Evolutionary conservation across 2,113 vertebrate genomes (phyloP).

Genomic region (Catharus minimus): DNA sequence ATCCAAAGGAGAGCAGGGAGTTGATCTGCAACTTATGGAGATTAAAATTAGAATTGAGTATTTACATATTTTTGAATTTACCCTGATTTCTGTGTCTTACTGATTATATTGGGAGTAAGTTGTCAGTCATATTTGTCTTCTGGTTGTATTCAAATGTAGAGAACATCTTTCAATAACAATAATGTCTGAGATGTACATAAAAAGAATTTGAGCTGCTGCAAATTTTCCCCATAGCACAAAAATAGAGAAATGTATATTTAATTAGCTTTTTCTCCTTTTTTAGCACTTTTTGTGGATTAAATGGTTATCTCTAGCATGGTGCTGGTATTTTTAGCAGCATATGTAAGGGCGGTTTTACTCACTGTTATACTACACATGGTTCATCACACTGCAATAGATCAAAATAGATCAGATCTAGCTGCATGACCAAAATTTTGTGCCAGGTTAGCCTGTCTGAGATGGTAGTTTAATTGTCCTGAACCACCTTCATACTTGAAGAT

Average conservation of each 20-base stretch:
- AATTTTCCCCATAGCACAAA: neutral
- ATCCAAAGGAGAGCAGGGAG: neutral
- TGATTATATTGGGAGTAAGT: neutral
- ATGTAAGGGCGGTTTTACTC: slow-evolving; percentile 1
- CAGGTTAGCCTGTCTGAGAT: slow-evolving; percentile 37
- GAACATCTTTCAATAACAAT: neutral
- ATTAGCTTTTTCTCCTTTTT: neutral
- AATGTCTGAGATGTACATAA: neutral
- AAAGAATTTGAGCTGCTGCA: neutral
- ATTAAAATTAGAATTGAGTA: neutral
- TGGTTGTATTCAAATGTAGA: neutral
- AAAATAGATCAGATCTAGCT: neutral
- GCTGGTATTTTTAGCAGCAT: slow-evolving; percentile 64
- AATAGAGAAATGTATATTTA: neutral
- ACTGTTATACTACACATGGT: slow-evolving; percentile 25
- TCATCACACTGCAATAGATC: slow-evolving; percentile 44
- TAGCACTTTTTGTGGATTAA: neutral
- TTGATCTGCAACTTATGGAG: neutral
- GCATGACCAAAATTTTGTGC: slow-evolving; percentile 52
- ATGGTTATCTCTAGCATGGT: slow-evolving; percentile 3
- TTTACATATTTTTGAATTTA: neutral
- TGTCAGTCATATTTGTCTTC: neutral
- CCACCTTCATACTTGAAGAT: neutral
- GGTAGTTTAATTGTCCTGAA: slow-evolving; percentile 53
- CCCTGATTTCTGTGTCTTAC: neutral